Conservation (phyloP, 2,888 invertebrate genomes). For the Pristionchus mayeri region DNA sequence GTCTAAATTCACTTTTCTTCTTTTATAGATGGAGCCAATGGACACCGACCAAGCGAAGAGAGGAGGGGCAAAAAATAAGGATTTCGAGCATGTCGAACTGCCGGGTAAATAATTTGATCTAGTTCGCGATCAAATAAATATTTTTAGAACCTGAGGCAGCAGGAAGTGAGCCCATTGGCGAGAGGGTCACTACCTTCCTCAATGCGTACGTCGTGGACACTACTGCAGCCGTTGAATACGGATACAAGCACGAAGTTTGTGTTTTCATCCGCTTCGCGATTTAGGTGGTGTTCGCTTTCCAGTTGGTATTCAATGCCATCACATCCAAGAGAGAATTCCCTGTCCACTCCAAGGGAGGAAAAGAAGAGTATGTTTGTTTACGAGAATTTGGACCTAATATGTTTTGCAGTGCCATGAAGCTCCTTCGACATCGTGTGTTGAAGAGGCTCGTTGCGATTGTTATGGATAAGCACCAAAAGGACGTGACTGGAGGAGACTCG, state of each 20-base stretch:
- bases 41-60: neutral
- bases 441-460: conserved; percentile 3
- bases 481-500: neutral
- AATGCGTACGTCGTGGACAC: conserved; percentile 16
- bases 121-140: neutral
- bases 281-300: neutral
- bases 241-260: conserved; percentile 27
- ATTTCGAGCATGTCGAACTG: conserved; percentile 4
- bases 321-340: conserved; percentile 31
- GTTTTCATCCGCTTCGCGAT: neutral
- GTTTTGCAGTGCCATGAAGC: neutral
- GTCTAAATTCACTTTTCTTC: neutral
- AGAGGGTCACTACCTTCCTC: neutral
- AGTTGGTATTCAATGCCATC: conserved; percentile 40
- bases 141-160: neutral
- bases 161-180: conserved; percentile 21
- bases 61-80: too few relatives aligned
- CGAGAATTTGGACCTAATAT: neutral
- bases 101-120: neutral
- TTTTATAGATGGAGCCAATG: neutral
- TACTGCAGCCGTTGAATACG: neutral
- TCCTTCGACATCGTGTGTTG: neutral
- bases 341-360: conserved; percentile 37
- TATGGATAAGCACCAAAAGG: neutral
- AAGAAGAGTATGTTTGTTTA: conserved; percentile 2